phyloP scores from a whole-genome alignment of 2,797 vertebrate genomes.

The Sitta carolinensis region DNA sequence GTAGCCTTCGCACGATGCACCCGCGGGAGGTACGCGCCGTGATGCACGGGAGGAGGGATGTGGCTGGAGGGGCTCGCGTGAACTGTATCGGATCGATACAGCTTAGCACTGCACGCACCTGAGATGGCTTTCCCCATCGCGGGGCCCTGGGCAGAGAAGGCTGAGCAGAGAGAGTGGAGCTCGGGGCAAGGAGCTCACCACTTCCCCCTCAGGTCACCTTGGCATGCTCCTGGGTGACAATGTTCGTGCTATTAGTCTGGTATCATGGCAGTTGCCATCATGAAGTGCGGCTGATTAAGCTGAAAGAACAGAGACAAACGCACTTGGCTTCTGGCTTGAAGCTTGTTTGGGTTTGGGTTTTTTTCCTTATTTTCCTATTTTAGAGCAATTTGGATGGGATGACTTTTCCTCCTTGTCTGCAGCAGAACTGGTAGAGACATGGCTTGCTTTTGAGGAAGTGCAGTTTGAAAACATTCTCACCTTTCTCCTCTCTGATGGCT shows the following conservation, averaged over 20 bases:
- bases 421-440: neutral
- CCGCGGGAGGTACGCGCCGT: neutral
- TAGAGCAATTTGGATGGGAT: neutral
- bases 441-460: neutral
- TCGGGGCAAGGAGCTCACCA: neutral
- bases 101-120: neutral
- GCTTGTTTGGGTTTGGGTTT: neutral
- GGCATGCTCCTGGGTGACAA: neutral
- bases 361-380: neutral
- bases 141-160: neutral
- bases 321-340: neutral
- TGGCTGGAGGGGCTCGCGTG: neutral
- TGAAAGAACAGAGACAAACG: neutral
- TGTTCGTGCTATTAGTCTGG: neutral
- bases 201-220: conserved; percentile 51
- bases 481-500: neutral
- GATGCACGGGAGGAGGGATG: neutral
- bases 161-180: neutral
- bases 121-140: neutral
- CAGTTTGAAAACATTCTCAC: neutral
- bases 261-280: neutral
- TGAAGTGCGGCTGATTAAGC: neutral
- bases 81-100: neutral
- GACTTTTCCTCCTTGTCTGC: neutral
- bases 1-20: neutral